Conservation (phyloP, 1,140 invertebrate genomes). For the Panagrolaimus sp. region DNA sequence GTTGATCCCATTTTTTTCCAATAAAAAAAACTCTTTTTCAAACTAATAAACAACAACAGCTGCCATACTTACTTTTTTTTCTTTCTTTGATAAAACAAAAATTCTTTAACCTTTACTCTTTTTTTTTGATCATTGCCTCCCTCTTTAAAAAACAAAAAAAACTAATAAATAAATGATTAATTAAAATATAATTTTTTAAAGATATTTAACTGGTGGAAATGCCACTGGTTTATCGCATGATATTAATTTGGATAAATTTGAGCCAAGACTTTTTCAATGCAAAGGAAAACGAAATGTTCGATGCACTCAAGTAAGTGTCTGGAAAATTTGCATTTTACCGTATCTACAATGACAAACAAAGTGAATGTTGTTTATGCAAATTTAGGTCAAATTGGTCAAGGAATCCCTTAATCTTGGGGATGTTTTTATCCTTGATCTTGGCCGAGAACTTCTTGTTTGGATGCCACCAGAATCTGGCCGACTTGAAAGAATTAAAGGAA, state of each 20-base stretch:
- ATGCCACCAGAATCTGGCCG: conserved; percentile 63
- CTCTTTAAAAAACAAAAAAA: no score
- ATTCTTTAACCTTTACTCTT: no score
- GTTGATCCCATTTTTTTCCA: no score
- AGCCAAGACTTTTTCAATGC: conserved; percentile 76
- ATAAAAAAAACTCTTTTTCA: no score
- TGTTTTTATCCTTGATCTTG: conserved; percentile 78
- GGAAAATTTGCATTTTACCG: neutral
- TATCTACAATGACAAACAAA: conserved; percentile 2
- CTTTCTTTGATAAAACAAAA: no score
- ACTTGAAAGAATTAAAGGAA: conserved; percentile 61
- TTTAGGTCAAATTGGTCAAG: conserved; percentile 68
- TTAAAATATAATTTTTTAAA: conserved; percentile 61
- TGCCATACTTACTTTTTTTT: no score
- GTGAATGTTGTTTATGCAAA: conserved; percentile 56
- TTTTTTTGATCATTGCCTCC: no score
- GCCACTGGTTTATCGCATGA: conserved; percentile 78
- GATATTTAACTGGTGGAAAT: conserved; percentile 78
- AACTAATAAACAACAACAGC: no score
- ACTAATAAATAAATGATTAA: no score
- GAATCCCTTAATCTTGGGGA: conserved; percentile 82
- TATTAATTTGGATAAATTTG: conserved; percentile 66
- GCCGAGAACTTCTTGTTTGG: conserved; percentile 73
- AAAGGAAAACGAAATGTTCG: conserved; percentile 82
- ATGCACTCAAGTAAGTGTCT: conserved; percentile 68